Evolutionary conservation across 1,140 invertebrate genomes (phyloP), one percentile per base, ranked within the genome.

Genomic region (Lamellibrachia luymesi): DNA sequence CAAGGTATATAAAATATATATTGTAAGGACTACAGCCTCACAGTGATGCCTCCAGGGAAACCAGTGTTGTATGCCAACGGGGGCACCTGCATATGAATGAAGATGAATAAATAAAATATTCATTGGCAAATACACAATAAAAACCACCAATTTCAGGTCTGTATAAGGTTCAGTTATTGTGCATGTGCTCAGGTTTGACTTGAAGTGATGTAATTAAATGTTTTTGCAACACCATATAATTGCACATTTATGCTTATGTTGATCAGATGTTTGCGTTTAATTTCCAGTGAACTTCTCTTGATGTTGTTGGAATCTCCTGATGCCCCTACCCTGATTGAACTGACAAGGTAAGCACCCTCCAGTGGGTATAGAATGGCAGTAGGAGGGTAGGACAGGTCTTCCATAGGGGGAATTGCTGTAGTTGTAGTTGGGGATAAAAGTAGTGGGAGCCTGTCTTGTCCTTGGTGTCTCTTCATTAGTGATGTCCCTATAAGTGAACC

Each of bases 251-350:
- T 90, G 8, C 49, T 90, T 90, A 25, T 38, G 38, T 38, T 38
- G 80, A 90, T 90, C 17, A 93, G 25, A 91, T 94, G 52, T 22
- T 91, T 50, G 8, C 92, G 8, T 93, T 56, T 92, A 50, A 50
- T 92, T 95, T 94, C 80, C 94, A 96, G 95, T 51, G 92, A 95
- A 13, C 90, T 95, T 92, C 93, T 95, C 4, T 91, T 95, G 56
- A 89, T 94, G 25, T 50, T 96, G 13, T 91, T 95, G 50, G 95
- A 95, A 90, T 95, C 93, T 91, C 94, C 94, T 50, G 95, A 95
- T 94, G 92, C 94, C 52, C 95, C 94, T 49, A 95, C 95, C 51
- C 92, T 96, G 90, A 94, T 95, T 10, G 95, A 95, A 93, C 95
- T 94, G 56, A 95, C 94, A 92, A 80, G 64, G 64, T 80, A 80